These are phyloP conservation scores for Uropsilus gracilis DNA, from an alignment of 2,113 vertebrate genomes.

Conservation along the genomic window DNA sequence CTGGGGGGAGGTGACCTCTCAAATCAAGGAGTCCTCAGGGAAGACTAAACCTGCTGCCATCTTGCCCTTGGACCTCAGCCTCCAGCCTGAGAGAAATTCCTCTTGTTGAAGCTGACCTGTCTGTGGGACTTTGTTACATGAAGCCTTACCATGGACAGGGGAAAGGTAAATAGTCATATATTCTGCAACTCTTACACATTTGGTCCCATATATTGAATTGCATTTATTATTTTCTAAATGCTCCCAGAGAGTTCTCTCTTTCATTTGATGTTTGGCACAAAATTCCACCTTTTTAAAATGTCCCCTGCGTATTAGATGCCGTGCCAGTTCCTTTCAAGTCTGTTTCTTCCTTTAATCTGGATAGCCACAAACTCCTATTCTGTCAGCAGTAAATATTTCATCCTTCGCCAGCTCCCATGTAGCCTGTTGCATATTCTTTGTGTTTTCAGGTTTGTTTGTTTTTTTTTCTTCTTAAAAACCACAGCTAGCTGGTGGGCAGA, in stretches of 20 bases:
- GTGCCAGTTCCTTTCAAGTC: background rate
- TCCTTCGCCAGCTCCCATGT: fast-evolving
- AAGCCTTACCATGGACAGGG: background rate
- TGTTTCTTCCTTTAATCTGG: background rate
- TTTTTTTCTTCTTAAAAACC: background rate
- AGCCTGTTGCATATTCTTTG: background rate
- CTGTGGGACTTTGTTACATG: background rate
- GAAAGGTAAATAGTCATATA: background rate
- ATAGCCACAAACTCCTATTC: background rate
- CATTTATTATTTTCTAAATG: conserved; percentile 5
- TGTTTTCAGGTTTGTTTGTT: background rate
- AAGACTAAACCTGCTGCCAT: background rate
- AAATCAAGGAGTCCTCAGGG: background rate
- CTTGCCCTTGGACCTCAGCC: background rate
- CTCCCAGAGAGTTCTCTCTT: background rate
- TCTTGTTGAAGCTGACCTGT: background rate
- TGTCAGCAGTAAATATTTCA: background rate
- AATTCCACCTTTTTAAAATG: background rate
- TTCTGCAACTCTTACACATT: background rate
- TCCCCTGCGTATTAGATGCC: background rate
- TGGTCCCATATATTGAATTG: background rate
- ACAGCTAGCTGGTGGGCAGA: background rate
- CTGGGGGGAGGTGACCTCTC: fast-evolving
- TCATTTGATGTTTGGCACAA: background rate
- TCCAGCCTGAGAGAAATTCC: background rate